Evolutionary conservation across 2,888 invertebrate genomes (phyloP).

Genomic region (Cheilosia scutellata): DNA sequence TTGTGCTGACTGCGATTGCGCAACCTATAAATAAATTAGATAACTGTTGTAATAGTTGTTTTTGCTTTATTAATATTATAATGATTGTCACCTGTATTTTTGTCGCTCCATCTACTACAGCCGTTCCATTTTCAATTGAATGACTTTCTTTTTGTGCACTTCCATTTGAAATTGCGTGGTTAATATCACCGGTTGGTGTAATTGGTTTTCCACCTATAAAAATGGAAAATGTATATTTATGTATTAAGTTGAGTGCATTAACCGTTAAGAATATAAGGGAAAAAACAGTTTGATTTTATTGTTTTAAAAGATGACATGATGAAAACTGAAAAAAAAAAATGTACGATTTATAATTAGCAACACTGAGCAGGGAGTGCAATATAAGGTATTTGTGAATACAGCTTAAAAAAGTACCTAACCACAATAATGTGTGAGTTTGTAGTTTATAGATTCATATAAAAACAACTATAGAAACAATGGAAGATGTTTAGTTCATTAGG

Average conservation of each 20-base stretch:
- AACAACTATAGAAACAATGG: too few species aligned
- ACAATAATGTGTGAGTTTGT: too few species aligned
- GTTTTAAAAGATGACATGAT: not conserved
- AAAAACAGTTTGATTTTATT: not conserved
- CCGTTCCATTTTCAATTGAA: conserved; percentile 82
- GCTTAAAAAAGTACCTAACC: not conserved
- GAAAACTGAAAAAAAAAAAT: not conserved
- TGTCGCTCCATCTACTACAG: conserved; percentile 83
- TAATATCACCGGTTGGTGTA: conserved; percentile 83
- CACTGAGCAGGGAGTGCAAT: not conserved
- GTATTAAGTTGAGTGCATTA: not conserved
- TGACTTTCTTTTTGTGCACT: conserved; percentile 78
- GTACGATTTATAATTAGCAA: not conserved
- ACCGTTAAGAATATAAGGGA: not conserved
- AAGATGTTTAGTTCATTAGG: too few species aligned
- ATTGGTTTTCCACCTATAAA: conserved; percentile 83
- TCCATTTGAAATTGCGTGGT: conserved; percentile 78
- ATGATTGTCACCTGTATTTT: conserved; percentile 82
- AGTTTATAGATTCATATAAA: too few species aligned
- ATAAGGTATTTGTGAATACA: not conserved
- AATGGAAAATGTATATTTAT: conserved; percentile 2
- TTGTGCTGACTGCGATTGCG: conserved; percentile 84
- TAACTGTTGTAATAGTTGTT: conserved; percentile 20
- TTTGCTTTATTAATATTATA: conserved; percentile 17
- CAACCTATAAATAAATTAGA: conserved; percentile 79